Percentiles rank a stretch among this genome's conserved stretches.
Evolutionary conservation across 2,888 invertebrate genomes (phyloP).

Genomic region (Lasioglossum malachurum): DNA sequence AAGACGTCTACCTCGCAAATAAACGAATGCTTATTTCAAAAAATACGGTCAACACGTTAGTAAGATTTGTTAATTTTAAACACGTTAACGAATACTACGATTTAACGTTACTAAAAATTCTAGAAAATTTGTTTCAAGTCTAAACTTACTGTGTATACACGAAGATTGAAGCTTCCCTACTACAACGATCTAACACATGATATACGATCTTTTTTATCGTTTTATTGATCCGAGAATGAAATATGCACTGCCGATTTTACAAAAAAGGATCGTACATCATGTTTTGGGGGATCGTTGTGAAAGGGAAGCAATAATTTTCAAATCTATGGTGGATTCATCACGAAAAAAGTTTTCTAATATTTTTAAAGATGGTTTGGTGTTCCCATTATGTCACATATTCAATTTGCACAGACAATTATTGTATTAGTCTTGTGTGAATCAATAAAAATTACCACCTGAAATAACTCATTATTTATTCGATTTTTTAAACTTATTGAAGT

Average conservation of each 20-base stretch:
- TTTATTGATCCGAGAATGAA: background rate
- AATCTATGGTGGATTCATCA: background rate
- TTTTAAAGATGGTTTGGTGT: background rate
- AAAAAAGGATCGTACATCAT: background rate
- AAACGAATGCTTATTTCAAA: background rate
- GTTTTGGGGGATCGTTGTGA: conserved; percentile 6
- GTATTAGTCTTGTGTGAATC: background rate
- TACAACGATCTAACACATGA: background rate
- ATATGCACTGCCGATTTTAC: background rate
- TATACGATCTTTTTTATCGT: background rate
- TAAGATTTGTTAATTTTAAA: background rate
- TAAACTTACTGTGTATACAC: background rate
- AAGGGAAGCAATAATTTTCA: background rate
- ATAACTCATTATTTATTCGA: too few relatives aligned
- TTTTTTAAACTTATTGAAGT: too few relatives aligned
- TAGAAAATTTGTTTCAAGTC: background rate
- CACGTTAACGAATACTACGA: background rate
- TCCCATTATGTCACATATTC: background rate
- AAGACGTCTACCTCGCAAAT: background rate
- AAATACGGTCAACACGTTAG: background rate
- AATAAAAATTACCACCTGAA: too few relatives aligned
- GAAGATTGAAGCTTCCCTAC: background rate
- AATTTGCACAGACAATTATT: background rate
- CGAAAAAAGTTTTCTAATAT: background rate
- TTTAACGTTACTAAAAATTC: background rate